Evolutionary conservation across 2,888 invertebrate genomes (phyloP).

Genomic region (Girardia tigrina): DNA sequence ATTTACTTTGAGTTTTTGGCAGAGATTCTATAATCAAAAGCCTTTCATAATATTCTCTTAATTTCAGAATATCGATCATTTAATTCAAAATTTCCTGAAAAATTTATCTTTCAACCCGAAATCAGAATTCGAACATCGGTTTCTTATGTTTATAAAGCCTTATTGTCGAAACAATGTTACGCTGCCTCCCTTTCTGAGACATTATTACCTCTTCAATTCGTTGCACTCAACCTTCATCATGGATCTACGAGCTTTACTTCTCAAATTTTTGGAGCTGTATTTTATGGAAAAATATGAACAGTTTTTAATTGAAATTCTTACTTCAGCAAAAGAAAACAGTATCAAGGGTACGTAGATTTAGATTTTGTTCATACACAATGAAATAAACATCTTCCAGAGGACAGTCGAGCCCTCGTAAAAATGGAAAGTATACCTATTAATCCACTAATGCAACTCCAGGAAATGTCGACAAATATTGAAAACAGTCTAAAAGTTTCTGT

Average conservation of each 20-base stretch:
- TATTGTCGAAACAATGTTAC: neutral
- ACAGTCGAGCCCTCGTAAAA: neutral
- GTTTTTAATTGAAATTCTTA: neutral
- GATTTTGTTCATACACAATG: neutral
- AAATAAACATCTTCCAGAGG: neutral
- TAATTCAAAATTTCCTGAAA: slow-evolving; percentile 2
- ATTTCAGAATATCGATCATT: neutral
- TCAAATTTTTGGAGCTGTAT: slow-evolving; percentile 16
- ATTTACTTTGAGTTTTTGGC: neutral
- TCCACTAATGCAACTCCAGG: slow-evolving; percentile 1
- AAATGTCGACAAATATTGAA: slow-evolving; percentile 8
- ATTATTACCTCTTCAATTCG: slow-evolving; percentile 10
- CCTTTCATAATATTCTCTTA: neutral
- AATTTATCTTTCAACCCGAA: neutral
- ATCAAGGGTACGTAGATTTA: neutral
- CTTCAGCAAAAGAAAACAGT: neutral
- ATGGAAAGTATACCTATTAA: neutral
- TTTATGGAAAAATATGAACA: slow-evolving; percentile 15
- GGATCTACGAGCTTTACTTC: neutral
- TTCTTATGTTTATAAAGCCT: slow-evolving; percentile 2
- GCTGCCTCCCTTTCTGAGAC: neutral
- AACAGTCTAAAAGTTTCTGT: neutral
- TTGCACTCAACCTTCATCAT: slow-evolving; percentile 1
- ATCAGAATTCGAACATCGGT: slow-evolving; percentile 10
- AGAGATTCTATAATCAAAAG: neutral